Conservation (phyloP, 2,113 vertebrate genomes). For the Gambusia holbrooki region DNA sequence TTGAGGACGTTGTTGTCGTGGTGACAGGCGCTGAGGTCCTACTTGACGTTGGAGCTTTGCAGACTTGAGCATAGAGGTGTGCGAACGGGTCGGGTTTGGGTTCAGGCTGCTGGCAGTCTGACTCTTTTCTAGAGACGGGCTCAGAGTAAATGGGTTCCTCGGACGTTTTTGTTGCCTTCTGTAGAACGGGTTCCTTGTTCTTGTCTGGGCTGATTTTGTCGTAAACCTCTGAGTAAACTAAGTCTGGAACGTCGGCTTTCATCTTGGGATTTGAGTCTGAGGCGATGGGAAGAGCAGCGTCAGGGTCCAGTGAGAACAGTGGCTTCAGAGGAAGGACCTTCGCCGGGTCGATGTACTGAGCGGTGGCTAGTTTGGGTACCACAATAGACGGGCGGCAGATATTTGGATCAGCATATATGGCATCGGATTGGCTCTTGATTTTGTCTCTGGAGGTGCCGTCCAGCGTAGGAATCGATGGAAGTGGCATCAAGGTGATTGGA, state of each 20-base stretch:
- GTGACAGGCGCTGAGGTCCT: not conserved
- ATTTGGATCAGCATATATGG: conserved; percentile 84
- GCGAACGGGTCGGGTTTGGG: conserved; percentile 51
- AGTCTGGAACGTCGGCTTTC: conserved; percentile 29
- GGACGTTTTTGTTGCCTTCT: not conserved
- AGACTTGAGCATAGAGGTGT: conserved; percentile 70
- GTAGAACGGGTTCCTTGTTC: conserved; percentile 9
- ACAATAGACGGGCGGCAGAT: conserved; percentile 67
- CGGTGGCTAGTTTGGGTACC: not conserved
- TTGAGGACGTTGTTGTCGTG: not conserved
- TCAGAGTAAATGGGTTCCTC: conserved; percentile 65
- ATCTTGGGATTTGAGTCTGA: not conserved
- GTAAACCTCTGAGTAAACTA: conserved; percentile 77
- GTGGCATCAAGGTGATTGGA: conserved; percentile 70
- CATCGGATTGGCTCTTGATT: conserved; percentile 61
- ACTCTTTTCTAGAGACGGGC: not conserved
- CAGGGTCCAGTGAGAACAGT: not conserved
- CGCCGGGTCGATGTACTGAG: conserved; percentile 58
- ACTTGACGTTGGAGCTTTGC: conserved; percentile 26
- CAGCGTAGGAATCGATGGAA: conserved; percentile 52
- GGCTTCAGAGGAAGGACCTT: conserved; percentile 54
- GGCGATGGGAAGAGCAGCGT: not conserved
- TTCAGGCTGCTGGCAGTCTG: not conserved
- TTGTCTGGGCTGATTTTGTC: conserved; percentile 65
- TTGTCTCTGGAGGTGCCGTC: not conserved